Conservation (phyloP, 2,888 invertebrate genomes). For the Germaria angustata region DNA sequence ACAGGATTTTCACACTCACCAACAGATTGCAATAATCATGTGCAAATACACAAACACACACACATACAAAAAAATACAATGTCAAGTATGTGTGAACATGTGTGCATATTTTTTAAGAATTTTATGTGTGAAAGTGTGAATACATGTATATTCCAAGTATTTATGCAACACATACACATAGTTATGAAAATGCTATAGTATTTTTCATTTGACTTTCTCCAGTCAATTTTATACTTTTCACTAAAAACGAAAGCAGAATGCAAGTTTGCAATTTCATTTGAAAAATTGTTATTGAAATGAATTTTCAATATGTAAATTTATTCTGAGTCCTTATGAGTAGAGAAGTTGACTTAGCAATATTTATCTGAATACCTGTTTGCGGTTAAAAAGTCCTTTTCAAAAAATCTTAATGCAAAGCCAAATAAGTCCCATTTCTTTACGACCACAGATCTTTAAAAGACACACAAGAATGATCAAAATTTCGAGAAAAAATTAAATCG, state of each 20-base stretch:
- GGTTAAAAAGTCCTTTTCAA: too few species aligned
- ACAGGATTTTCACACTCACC: constrained; percentile 29
- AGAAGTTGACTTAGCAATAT: too few species aligned
- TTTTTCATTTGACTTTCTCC: neutral
- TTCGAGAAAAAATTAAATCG: too few species aligned
- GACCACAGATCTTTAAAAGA: too few species aligned
- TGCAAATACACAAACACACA: neutral
- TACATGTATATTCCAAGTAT: constrained; percentile 7
- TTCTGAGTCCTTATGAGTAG: too few species aligned
- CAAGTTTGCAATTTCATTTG: neutral
- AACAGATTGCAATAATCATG: constrained; percentile 20
- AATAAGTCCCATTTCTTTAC: too few species aligned
- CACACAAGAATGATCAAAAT: too few species aligned
- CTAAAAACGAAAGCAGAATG: neutral
- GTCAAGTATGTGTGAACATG: neutral
- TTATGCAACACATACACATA: constrained; percentile 53
- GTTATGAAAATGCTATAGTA: constrained; percentile 8
- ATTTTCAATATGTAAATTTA: too few species aligned
- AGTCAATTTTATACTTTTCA: neutral
- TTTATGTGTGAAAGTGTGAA: neutral
- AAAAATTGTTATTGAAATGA: too few species aligned
- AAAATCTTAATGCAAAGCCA: too few species aligned
- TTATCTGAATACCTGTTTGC: too few species aligned
- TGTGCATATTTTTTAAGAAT: neutral
- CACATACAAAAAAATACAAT: neutral